Evolutionary conservation across 2,797 vertebrate species (phyloP).

Genomic region (Poecilia picta): DNA sequence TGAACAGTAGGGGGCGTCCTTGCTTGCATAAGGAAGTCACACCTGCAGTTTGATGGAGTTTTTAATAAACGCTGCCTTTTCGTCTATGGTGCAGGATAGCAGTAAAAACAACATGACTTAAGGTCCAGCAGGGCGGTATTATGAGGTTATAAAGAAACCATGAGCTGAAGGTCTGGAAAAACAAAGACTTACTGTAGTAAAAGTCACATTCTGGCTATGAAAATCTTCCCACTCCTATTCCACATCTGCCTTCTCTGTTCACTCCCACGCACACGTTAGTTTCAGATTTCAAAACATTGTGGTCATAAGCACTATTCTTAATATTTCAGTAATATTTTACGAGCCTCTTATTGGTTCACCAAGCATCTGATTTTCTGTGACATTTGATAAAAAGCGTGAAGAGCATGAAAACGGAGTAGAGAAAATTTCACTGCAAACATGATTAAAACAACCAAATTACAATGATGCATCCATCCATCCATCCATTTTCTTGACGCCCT

Average conservation of each 20-base stretch:
- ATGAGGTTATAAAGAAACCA: conserved; percentile 6
- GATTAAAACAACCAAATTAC: background rate
- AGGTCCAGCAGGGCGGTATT: conserved; percentile 5
- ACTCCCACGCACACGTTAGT: background rate
- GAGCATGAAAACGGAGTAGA: background rate
- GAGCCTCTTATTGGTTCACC: background rate
- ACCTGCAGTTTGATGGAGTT: conserved; percentile 6
- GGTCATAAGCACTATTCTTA: background rate
- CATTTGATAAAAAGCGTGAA: conserved; percentile 4
- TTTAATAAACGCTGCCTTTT: conserved; percentile 15
- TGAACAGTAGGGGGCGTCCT: conserved; percentile 67
- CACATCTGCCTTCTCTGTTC: conserved; percentile 21
- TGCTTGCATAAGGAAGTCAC: conserved; percentile 21
- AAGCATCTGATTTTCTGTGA: background rate
- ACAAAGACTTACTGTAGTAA: conserved; percentile 30
- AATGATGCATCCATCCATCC: background rate
- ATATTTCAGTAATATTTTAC: background rate
- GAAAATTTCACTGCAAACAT: background rate
- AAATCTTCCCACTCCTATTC: conserved; percentile 41
- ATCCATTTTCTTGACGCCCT: no score
- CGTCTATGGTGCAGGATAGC: background rate
- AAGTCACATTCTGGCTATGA: conserved; percentile 18
- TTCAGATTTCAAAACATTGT: conserved; percentile 2
- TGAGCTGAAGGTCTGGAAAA: conserved; percentile 24
- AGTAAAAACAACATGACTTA: conserved; percentile 28